A percentile compares a stretch with the other conserved stretches of the same genome.
These are phyloP conservation scores for Tympanoctomys barrerae DNA, from an alignment of 2,797 vertebrate species.

Conservation along the genomic window DNA sequence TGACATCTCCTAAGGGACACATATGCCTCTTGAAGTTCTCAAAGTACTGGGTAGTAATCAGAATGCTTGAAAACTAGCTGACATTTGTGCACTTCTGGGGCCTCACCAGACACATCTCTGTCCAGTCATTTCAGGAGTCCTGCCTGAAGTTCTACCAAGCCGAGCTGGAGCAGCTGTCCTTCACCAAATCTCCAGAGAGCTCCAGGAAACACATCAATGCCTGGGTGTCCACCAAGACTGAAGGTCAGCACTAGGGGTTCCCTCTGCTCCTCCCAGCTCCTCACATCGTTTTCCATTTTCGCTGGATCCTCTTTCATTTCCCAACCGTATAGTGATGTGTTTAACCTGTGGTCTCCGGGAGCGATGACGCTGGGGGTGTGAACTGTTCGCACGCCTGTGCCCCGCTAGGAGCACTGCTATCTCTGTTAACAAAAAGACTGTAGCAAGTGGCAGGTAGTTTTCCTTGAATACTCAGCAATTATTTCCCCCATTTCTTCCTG, in stretches of 20 bases:
- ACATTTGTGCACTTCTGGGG: not conserved
- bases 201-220: constrained; percentile 92
- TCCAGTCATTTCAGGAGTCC: constrained; percentile 84
- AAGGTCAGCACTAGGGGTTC: constrained; percentile 87
- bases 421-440: not conserved
- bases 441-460: not conserved
- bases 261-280: too few species aligned
- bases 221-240: constrained; percentile 93
- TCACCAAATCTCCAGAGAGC: constrained; percentile 85
- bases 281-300: accelerated
- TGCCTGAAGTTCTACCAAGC: constrained; percentile 90
- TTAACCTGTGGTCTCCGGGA: not conserved
- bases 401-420: not conserved
- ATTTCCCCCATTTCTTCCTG: not conserved
- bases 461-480: not conserved
- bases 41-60: not conserved
- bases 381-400: not conserved
- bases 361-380: not conserved
- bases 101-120: not conserved
- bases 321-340: not conserved
- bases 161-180: constrained; percentile 91
- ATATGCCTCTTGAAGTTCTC: not conserved
- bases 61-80: not conserved
- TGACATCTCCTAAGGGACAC: not conserved
- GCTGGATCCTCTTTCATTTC: not conserved